Conservation (phyloP, 2,113 vertebrate species). For the Epinephelus lanceolatus region DNA sequence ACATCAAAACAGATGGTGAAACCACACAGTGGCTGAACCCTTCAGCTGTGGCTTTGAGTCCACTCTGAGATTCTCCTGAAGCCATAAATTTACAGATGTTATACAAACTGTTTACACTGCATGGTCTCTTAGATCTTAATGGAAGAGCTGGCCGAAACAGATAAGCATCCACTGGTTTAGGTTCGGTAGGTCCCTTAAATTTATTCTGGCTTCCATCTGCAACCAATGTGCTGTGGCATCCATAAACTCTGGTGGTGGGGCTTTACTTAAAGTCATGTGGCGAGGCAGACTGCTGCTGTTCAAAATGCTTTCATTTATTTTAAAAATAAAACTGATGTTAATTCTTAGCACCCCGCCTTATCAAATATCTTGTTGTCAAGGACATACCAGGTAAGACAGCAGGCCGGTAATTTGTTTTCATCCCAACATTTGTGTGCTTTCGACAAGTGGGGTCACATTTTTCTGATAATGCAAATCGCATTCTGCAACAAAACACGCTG, state of each 20-base stretch:
- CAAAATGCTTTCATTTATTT: not conserved
- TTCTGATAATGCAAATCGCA: not conserved
- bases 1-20: slow-evolving; percentile 60
- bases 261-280: slow-evolving; percentile 27
- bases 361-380: not conserved
- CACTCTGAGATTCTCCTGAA: slow-evolving; percentile 55
- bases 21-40: slow-evolving; percentile 48
- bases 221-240: slow-evolving; percentile 33
- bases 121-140: slow-evolving; percentile 49
- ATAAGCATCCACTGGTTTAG: slow-evolving; percentile 56
- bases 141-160: slow-evolving; percentile 38
- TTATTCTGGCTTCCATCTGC: slow-evolving; percentile 55
- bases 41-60: slow-evolving; percentile 55
- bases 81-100: slow-evolving; percentile 73
- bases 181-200: slow-evolving; percentile 6
- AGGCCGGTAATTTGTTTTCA: not conserved
- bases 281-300: not conserved
- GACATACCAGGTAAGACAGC: not conserved
- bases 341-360: not conserved
- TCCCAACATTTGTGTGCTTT: not conserved
- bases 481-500: not conserved
- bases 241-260: slow-evolving; percentile 15
- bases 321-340: not conserved
- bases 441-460: not conserved
- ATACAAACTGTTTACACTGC: slow-evolving; percentile 69